Base-by-base conservation (phyloP, 2,113 vertebrate species). In the Oryzias curvinotus region DNA sequence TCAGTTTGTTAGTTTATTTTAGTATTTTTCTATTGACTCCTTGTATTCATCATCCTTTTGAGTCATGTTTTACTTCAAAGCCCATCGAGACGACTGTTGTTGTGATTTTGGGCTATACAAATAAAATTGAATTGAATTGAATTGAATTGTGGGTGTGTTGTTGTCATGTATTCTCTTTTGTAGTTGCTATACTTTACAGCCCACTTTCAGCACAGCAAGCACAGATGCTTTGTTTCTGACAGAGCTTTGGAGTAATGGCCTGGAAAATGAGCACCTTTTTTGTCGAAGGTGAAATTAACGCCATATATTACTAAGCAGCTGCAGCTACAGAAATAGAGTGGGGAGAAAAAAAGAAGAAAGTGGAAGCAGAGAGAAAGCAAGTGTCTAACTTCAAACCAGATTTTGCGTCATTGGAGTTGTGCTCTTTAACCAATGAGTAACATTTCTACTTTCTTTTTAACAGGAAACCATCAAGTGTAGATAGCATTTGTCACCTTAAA, bases 221-320 rank as follows among this genome's bases (percentile, higher is more conserved):
- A 65, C 48, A 28, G 43, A 60, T 52, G 61, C 52, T 83, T 83
- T 83, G 83, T 81, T 88, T 87, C 73, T 83, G 60, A 54, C 8
- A 14, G 59, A 80, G 68, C 58, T 48, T 21, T 54, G 73, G 72
- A 68, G 83, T 89, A 92, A 90, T 87, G 88, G 77, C 51, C 84
- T 87, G 86, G 80, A 90, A 90, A 90, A 89, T 88, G 57, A 86
- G 78, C 49, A 71, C 55, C 52, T 43, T 65, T 55, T 87, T 83
- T 70, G 57, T 65, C 71, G 30, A 61, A 67, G 60, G 77, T 7
- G 41, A 81, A 83, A 89, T 87, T 86, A 89, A 81, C 64, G 73
- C 73, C 71, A 85, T 89, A 86, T 84, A 86, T 90, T 87, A 86
- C 68, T 67, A 85, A 85, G 83, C 77, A 81, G 73, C 75, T 75